phyloP scores from a whole-genome alignment of 2,113 vertebrate genomes.

The Genyomyrus donnyi region DNA sequence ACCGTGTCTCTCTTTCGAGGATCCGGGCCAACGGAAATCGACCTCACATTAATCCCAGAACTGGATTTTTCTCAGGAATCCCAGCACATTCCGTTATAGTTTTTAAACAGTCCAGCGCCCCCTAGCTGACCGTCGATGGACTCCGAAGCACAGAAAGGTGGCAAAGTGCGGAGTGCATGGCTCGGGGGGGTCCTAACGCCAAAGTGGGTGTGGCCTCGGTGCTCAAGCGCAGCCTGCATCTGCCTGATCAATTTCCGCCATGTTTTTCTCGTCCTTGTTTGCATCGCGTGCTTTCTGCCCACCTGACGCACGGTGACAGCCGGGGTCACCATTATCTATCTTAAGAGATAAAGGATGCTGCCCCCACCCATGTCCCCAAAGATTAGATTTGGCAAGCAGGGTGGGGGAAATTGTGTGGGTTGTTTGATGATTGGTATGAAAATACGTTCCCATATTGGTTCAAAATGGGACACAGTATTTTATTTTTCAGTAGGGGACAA shows the following conservation, averaged over 20 bases:
- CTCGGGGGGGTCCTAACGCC: not conserved
- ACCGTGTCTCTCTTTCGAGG: not conserved
- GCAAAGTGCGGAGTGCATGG: not conserved
- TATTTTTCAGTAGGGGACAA: not conserved
- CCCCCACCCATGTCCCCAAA: not conserved
- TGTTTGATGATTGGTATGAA: not conserved
- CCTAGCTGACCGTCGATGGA: not conserved
- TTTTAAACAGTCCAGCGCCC: not conserved
- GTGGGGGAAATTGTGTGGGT: not conserved
- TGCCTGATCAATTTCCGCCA: not conserved
- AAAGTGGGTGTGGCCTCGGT: not conserved
- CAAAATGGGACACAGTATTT: not conserved
- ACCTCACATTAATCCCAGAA: not conserved
- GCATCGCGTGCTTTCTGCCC: not conserved
- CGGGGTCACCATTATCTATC: not conserved
- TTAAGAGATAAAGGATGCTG: not conserved
- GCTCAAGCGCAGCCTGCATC: not conserved
- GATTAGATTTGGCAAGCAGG: not conserved
- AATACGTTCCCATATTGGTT: not conserved
- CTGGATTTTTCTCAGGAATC: not conserved
- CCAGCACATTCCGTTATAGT: not conserved
- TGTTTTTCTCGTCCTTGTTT: constrained; percentile 11
- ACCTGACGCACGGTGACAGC: not conserved
- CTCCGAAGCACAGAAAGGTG: not conserved
- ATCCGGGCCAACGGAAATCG: not conserved